Evolutionary conservation across 1,140 invertebrate species (phyloP).

Genomic region (Apis mellifera): Amel_HAv3.1 CM009943.2:7851501-7852000

Average conservation of each 20-base stretch:
- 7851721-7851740: neutral
- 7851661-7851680: slow-evolving; percentile 8
- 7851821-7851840: no score
- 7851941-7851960: no score
- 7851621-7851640: slow-evolving; percentile 29
- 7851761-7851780: neutral
- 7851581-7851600: slow-evolving; percentile 14
- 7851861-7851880: no score
- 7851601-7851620: slow-evolving; percentile 21
- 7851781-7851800: neutral
- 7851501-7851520: neutral
- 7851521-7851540: neutral
- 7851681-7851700: neutral
- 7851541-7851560: slow-evolving; percentile 2
- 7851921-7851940: no score
- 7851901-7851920: no score
- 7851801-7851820: neutral
- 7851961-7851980: no score
- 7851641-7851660: slow-evolving; percentile 18
- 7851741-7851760: neutral
- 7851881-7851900: no score
- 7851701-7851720: slow-evolving; percentile 7
- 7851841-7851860: no score
- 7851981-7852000: no score
- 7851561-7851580: neutral